Evolutionary conservation across 1,140 invertebrate species (phyloP).

Genomic region (Conus ventricosus): DNA sequence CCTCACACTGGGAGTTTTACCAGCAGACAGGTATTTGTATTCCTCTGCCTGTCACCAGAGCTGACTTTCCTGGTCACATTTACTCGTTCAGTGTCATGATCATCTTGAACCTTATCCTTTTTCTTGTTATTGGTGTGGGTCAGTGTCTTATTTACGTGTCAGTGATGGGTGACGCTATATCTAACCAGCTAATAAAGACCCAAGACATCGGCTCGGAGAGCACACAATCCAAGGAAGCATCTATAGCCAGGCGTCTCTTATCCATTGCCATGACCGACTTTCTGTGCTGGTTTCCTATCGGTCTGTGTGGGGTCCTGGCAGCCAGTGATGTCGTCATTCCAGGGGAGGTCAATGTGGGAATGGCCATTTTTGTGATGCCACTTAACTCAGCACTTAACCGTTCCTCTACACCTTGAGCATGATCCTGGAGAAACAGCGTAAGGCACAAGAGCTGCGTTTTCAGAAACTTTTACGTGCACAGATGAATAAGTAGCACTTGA

Average conservation of each 20-base stretch:
- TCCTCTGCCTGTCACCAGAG: conserved; percentile 1
- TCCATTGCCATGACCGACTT: neutral
- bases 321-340: neutral
- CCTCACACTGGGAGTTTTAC: conserved; percentile 18
- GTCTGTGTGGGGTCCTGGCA: neutral
- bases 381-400: neutral
- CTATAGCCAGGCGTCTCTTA: neutral
- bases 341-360: neutral
- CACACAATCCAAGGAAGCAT: neutral
- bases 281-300: conserved; percentile 2
- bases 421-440: neutral
- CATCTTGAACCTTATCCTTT: neutral
- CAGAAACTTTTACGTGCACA: neutral
- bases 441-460: neutral
- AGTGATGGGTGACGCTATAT: neutral
- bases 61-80: neutral
- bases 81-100: neutral
- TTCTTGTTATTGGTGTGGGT: neutral
- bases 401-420: neutral
- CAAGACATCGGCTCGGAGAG: neutral
- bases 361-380: neutral
- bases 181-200: neutral
- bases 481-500: too few relatives aligned
- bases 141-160: conserved; percentile 3
- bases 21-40: conserved; percentile 10